These are phyloP conservation scores for Lates calcarifer DNA, from an alignment of 2,113 vertebrate genomes.

Conservation along the genomic window DNA sequence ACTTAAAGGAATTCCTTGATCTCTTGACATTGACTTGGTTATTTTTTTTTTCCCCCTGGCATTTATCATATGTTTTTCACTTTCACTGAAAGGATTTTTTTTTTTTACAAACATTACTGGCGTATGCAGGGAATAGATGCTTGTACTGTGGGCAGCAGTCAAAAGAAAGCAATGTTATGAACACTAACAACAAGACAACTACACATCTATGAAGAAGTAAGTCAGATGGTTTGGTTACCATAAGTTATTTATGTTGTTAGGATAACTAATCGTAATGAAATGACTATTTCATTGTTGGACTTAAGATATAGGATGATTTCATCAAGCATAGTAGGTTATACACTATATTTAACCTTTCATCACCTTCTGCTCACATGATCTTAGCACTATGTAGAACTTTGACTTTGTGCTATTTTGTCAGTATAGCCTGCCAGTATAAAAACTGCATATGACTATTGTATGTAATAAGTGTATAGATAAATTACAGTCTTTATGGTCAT, in stretches of 20 bases:
- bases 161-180: not conserved
- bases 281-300: not conserved
- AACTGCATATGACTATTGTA: not conserved
- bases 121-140: not conserved
- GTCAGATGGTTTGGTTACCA: not conserved
- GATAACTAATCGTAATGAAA: not conserved
- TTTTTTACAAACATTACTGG: constrained; percentile 8
- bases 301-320: too few species aligned
- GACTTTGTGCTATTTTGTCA: not conserved
- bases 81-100: constrained; percentile 44
- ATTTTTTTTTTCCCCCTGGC: constrained; percentile 27
- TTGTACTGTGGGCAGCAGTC: not conserved
- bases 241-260: not conserved
- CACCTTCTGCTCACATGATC: not conserved
- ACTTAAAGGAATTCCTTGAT: constrained; percentile 65
- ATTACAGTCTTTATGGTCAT: not conserved
- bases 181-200: not conserved
- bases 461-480: not conserved
- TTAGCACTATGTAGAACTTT: not conserved
- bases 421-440: not conserved
- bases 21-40: constrained; percentile 66
- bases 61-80: constrained; percentile 47
- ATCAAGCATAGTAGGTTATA: not conserved
- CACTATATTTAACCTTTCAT: not conserved
- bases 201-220: not conserved